Evolutionary conservation across 64 coral and sea anemone genomes (phyloP).

Genomic region (Montipora foliosa): DNA sequence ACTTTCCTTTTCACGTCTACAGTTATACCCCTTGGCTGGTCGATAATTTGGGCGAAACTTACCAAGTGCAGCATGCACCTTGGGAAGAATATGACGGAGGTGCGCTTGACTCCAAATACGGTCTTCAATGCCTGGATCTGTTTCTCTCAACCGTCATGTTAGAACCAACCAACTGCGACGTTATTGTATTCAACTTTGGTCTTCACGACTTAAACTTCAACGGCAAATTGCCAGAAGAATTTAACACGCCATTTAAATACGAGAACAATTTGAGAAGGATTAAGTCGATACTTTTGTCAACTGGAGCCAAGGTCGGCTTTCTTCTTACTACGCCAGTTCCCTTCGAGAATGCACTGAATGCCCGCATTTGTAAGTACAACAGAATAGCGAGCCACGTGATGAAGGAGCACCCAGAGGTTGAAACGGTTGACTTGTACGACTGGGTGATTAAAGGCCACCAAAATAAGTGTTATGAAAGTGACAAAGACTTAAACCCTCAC

Average conservation of each 20-base stretch:
- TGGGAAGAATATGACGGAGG: conserved; percentile 80
- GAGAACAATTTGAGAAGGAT: conserved; percentile 47
- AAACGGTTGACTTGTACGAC: conserved; percentile 71
- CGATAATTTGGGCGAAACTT: conserved; percentile 38
- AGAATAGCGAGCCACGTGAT: conserved; percentile 64
- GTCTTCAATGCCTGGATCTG: conserved; percentile 66
- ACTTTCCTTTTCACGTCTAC: background rate
- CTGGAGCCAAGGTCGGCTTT: conserved; percentile 74
- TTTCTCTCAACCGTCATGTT: conserved; percentile 62
- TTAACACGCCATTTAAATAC: conserved; percentile 29
- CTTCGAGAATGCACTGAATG: conserved; percentile 50
- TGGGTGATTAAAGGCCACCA: conserved; percentile 78
- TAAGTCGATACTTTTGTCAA: conserved; percentile 53
- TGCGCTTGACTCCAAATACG: conserved; percentile 88
- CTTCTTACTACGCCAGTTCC: conserved; percentile 88
- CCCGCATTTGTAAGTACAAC: conserved; percentile 71
- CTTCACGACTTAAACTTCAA: conserved; percentile 74
- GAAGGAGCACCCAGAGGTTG: conserved; percentile 19
- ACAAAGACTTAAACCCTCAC: conserved; percentile 81
- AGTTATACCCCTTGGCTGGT: conserved; percentile 76
- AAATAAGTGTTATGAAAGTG: conserved; percentile 66
- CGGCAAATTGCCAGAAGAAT: conserved; percentile 58
- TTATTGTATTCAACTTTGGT: conserved; percentile 93
- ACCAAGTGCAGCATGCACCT: conserved; percentile 82
- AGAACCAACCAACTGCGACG: conserved; percentile 57